Evolutionary conservation across 2,888 invertebrate species (phyloP).

Genomic region (Caenorhabditis macrosperma): DNA sequence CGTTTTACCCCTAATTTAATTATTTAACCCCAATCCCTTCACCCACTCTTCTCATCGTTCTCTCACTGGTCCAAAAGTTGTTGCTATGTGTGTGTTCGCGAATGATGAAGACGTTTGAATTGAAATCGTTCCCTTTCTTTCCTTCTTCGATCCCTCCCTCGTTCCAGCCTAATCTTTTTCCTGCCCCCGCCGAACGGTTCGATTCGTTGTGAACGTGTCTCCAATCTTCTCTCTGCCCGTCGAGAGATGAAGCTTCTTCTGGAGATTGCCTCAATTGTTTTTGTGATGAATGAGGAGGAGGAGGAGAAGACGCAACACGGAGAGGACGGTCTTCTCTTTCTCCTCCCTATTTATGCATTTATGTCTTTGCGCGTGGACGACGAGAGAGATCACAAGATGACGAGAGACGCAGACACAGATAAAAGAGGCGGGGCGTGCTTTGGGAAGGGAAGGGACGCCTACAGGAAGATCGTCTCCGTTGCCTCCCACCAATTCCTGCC

Average conservation of each 20-base stretch:
- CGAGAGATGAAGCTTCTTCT: neutral
- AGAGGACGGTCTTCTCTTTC: constrained; percentile 1
- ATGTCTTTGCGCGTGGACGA: constrained; percentile 10
- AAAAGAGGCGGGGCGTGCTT: neutral
- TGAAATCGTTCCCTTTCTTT: neutral
- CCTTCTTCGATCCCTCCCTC: too few relatives aligned
- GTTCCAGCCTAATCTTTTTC: too few relatives aligned
- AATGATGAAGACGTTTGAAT: neutral
- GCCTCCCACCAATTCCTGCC: neutral
- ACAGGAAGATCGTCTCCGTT: neutral
- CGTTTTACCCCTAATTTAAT: too few relatives aligned
- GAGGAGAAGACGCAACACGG: constrained; percentile 27
- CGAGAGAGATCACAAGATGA: constrained; percentile 12
- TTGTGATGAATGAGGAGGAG: constrained; percentile 13
- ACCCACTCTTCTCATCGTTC: too few relatives aligned
- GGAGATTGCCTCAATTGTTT: constrained; percentile 45
- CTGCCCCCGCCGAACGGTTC: too few relatives aligned
- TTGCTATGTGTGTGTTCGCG: too few relatives aligned
- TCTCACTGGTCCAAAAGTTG: too few relatives aligned
- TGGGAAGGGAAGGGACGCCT: neutral
- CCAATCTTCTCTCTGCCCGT: too few relatives aligned
- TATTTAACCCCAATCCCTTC: too few relatives aligned
- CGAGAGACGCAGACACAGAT: constrained; percentile 46
- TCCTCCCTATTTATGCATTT: constrained; percentile 41
- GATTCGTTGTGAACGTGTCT: too few relatives aligned